Percentiles rank a stretch among this genome's conserved stretches.
Evolutionary conservation across 2,797 vertebrate species (phyloP).

Genomic region (Melanotaenia boesemani): DNA sequence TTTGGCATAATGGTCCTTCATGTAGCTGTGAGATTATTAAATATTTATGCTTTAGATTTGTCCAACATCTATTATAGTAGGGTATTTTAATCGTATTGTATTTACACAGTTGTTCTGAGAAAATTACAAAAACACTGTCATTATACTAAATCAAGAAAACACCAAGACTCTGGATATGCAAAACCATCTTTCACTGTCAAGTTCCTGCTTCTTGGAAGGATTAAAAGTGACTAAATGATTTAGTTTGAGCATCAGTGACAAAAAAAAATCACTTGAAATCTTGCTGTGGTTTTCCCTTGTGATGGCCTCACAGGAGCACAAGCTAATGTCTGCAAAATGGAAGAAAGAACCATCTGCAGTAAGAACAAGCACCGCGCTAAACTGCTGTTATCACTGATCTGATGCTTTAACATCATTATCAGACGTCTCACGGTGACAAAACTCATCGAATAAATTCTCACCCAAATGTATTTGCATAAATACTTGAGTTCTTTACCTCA

Average conservation of each 20-base stretch:
- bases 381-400: constrained; percentile 24
- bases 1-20: constrained; percentile 54
- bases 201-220: constrained; percentile 16
- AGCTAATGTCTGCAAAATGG: constrained; percentile 27
- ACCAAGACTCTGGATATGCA: constrained; percentile 18
- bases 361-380: background rate
- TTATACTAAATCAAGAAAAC: constrained; percentile 54
- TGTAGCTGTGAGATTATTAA: constrained; percentile 60
- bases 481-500: constrained; percentile 39
- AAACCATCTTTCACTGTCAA: constrained; percentile 20
- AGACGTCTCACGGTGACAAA: constrained; percentile 36
- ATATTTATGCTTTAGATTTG: constrained; percentile 66
- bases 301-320: constrained; percentile 29
- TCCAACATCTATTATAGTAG: constrained; percentile 51
- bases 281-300: constrained; percentile 22
- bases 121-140: constrained; percentile 54
- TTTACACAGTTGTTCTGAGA: constrained; percentile 56
- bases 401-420: constrained; percentile 38
- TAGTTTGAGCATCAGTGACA: constrained; percentile 13
- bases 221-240: constrained; percentile 40
- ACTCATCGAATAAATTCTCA: constrained; percentile 23
- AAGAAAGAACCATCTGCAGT: constrained; percentile 27
- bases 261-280: constrained; percentile 5
- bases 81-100: constrained; percentile 61
- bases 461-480: constrained; percentile 52